Evolutionary conservation across 1,140 invertebrate genomes (phyloP).

Genomic region (Aphidius ervi): DNA sequence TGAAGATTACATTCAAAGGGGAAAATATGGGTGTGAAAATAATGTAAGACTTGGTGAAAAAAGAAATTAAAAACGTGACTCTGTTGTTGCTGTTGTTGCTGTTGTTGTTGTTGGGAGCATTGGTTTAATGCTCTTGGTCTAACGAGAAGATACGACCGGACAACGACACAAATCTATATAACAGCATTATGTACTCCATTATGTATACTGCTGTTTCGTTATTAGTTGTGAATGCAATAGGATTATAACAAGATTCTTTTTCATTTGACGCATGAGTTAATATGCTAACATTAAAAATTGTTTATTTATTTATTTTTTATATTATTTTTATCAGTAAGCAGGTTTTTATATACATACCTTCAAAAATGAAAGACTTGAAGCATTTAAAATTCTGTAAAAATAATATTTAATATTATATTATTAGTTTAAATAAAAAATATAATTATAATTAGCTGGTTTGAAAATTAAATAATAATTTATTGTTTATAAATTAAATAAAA

Average conservation of each 20-base stretch:
- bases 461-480: background rate
- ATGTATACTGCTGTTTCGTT: background rate
- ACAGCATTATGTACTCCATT: slow-evolving; percentile 1
- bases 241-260: slow-evolving; percentile 2
- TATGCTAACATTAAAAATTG: background rate
- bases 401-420: no score
- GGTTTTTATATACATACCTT: no score
- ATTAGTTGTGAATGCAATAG: slow-evolving; percentile 1
- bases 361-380: no score
- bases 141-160: slow-evolving; percentile 32
- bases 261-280: background rate
- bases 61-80: slow-evolving; percentile 35
- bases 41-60: slow-evolving; percentile 22
- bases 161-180: slow-evolving; percentile 20
- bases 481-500: no score
- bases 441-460: no score
- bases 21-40: slow-evolving; percentile 26
- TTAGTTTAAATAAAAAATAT: no score
- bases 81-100: slow-evolving; percentile 12
- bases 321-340: no score
- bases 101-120: slow-evolving; percentile 17
- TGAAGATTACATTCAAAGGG: background rate
- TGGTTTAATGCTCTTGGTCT: slow-evolving; percentile 18
- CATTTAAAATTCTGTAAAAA: no score
- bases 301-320: background rate